A percentile compares a stretch with the other conserved stretches of the same genome.
phyloP scores from a whole-genome alignment of 1,140 invertebrate species.

The Drosophila eugracilis region DNA sequence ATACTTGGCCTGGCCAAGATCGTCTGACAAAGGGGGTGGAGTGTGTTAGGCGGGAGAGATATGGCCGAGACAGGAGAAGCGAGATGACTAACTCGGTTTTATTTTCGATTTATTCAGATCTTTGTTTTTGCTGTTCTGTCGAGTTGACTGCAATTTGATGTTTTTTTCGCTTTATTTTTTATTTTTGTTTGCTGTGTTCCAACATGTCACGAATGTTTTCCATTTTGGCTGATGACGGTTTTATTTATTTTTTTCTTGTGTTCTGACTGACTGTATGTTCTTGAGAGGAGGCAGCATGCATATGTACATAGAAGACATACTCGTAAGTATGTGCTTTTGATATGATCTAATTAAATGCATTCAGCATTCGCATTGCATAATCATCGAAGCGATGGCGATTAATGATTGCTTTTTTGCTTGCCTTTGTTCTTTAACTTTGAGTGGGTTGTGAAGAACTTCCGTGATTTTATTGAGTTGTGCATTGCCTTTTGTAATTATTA shows the following conservation, averaged over 20 bases:
- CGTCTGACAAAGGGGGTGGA: no score
- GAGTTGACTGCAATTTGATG: conserved; percentile 40
- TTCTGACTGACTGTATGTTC: conserved; percentile 25
- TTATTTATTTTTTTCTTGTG: conserved; percentile 27
- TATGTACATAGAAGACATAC: conserved; percentile 18
- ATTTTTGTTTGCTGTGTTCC: conserved; percentile 13
- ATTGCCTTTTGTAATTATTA: not conserved
- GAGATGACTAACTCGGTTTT: conserved; percentile 61
- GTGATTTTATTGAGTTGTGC: not conserved
- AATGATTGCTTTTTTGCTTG: not conserved
- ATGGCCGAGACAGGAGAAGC: conserved; percentile 27
- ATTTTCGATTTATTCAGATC: conserved; percentile 48
- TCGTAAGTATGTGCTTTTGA: conserved; percentile 19
- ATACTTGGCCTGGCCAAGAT: conserved; percentile 29
- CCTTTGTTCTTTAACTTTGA: conserved; percentile 25
- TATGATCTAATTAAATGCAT: conserved; percentile 42
- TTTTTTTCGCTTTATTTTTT: conserved; percentile 1
- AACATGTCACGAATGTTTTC: conserved; percentile 77
- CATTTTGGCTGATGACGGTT: conserved; percentile 49
- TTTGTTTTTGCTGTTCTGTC: conserved; percentile 14
- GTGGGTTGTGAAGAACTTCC: conserved; percentile 9
- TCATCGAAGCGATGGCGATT: conserved; percentile 4
- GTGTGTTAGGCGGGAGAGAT: no score
- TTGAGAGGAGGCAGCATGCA: conserved; percentile 36
- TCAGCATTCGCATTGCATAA: conserved; percentile 47